Conservation (phyloP, 2,113 vertebrate genomes). For the Amphiprion percula region DNA sequence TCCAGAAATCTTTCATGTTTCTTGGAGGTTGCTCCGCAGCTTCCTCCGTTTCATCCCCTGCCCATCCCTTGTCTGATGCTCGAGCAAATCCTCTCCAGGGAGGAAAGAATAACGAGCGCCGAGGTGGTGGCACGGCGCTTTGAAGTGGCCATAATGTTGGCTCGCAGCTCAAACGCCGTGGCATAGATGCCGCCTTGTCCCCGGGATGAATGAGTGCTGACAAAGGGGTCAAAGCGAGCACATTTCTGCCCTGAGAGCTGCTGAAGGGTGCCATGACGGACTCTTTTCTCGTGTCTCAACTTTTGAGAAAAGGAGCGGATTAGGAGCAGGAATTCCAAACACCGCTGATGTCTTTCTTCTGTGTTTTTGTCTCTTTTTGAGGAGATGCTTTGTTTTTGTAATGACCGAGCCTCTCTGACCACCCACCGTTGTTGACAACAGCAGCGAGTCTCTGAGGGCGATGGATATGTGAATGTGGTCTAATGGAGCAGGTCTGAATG, state of each 20-base stretch:
- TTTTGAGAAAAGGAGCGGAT: slow-evolving; percentile 46
- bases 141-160: slow-evolving; percentile 82
- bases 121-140: slow-evolving; percentile 69
- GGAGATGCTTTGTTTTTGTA: slow-evolving; percentile 51
- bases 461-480: slow-evolving; percentile 35
- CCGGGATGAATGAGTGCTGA: slow-evolving; percentile 80
- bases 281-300: slow-evolving; percentile 41
- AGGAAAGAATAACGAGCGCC: slow-evolving; percentile 67
- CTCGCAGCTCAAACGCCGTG: slow-evolving; percentile 76
- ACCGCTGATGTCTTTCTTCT: slow-evolving; percentile 29
- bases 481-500: too few relatives aligned
- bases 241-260: slow-evolving; percentile 54
- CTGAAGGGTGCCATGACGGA: slow-evolving; percentile 44
- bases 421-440: slow-evolving; percentile 46
- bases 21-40: slow-evolving; percentile 1
- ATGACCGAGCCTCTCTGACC: slow-evolving; percentile 36
- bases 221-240: slow-evolving; percentile 70
- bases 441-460: slow-evolving; percentile 25
- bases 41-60: slow-evolving; percentile 46
- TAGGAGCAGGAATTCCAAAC: slow-evolving; percentile 61
- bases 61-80: slow-evolving; percentile 41
- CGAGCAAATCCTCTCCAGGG: slow-evolving; percentile 50
- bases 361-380: slow-evolving; percentile 27
- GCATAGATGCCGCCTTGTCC: slow-evolving; percentile 79
- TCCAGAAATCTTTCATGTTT: slow-evolving; percentile 40